phyloP scores from a whole-genome alignment of 2,797 vertebrate species.

The Sebastes matsubarae region DNA sequence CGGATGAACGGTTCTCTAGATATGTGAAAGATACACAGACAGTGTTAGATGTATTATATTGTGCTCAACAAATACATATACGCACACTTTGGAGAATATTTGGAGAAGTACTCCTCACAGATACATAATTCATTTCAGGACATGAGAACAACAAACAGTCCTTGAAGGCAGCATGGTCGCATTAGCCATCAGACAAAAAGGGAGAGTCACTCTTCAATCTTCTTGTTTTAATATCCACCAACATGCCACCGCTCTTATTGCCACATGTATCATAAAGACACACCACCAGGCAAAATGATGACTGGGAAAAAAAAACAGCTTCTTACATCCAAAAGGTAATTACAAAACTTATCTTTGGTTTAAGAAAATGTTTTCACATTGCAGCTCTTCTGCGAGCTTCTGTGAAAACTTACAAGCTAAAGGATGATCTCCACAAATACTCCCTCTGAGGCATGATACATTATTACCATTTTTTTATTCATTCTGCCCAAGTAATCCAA shows the following conservation, averaged over 20 bases:
- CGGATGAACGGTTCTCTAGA: background rate
- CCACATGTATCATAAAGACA: background rate
- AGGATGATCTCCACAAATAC: background rate
- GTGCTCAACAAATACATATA: background rate
- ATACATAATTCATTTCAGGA: constrained; percentile 2
- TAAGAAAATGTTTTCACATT: background rate
- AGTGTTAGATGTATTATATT: background rate
- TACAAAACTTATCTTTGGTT: constrained; percentile 27
- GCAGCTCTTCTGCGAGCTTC: background rate
- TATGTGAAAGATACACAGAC: background rate
- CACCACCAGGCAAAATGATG: background rate
- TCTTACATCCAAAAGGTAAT: constrained; percentile 25
- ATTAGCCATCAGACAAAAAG: background rate
- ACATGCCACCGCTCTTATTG: background rate
- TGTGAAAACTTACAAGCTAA: background rate
- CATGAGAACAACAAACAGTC: background rate
- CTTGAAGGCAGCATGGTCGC: background rate
- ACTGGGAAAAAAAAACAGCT: constrained; percentile 7
- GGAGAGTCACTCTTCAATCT: background rate
- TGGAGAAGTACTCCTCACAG: background rate
- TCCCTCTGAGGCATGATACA: constrained; percentile 21
- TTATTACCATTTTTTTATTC: constrained; percentile 28
- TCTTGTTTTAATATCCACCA: constrained; percentile 1
- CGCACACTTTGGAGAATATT: background rate
- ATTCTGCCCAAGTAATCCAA: constrained; percentile 44